Base-by-base conservation (phyloP, 2,888 invertebrate genomes). In the Meta bourneti region DNA sequence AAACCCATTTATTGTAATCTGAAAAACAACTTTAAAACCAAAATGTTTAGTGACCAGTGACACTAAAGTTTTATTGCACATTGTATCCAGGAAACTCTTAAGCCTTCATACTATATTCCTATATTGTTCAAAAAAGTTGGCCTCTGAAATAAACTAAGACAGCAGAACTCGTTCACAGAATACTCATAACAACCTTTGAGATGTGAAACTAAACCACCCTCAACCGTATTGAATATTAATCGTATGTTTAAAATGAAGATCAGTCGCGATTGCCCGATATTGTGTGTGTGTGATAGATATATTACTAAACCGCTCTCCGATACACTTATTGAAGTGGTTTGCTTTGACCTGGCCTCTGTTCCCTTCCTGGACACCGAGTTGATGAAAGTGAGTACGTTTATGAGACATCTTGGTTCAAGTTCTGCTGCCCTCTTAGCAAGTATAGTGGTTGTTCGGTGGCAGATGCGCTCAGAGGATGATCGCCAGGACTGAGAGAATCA, bases 41-140 rank as follows among this genome's bases (percentile, higher is more conserved):
- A 34, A 34, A 34, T 34, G 34, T 4, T 34, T 34, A 34, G 34
- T 34, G 34, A 61, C 61, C 11, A 61, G 61, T 61, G 13, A 11
- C 61, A 11, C 7, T 61, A 16, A 61, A 61, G n/a, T 49, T 19
- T 75, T 74, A 83, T 83, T 83, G 74, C 83, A 83, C 74, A 83
- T 74, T 75, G 16, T 75, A 84, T 75, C 61, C 84, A 84, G 52
- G 70, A 52, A 52, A 80, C 49, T 72, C 72, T 84, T 77, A 74
- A 74, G 84, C 75, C 48, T 84, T 75, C 84, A 84, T 74, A 84
- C 34, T 71, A 61, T 71, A 61, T 74, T 48, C 52, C 75, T 75
- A 51, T 48, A 75, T 75, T 84, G 75, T 84, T 84, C 61, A 49
- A 84, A 72, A 84, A 84, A 75, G 74, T 75, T 84, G 84, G 74